Conservation (phyloP, 2,113 vertebrate genomes). For the Lucifuga dentata region DNA sequence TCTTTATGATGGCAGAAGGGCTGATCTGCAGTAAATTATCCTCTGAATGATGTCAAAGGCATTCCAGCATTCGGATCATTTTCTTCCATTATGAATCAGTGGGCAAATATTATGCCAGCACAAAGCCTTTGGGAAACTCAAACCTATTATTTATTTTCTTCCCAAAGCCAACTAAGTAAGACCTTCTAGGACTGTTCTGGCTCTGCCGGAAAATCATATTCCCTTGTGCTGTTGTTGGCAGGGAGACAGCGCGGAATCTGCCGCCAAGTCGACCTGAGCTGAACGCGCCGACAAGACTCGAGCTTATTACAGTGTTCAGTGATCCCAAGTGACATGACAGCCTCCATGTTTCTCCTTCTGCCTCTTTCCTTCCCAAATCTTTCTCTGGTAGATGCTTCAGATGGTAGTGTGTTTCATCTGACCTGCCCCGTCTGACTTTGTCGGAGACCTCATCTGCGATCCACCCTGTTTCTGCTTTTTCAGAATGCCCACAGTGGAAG, state of each 20-base stretch:
- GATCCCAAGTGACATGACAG: conserved; percentile 71
- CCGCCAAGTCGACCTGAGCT: conserved; percentile 56
- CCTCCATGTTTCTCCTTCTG: conserved; percentile 31
- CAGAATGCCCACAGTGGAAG: too few relatives aligned
- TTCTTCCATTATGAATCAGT: conserved; percentile 56
- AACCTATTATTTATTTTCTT: conserved; percentile 48
- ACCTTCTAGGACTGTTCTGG: conserved; percentile 60
- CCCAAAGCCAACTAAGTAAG: conserved; percentile 57
- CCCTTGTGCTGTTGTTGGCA: conserved; percentile 67
- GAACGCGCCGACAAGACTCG: conserved; percentile 62
- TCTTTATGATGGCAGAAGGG: too few relatives aligned
- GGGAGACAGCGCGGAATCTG: conserved; percentile 47
- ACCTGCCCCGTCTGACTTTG: too few relatives aligned
- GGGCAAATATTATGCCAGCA: conserved; percentile 54
- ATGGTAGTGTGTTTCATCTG: too few relatives aligned
- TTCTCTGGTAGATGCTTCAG: conserved; percentile 28
- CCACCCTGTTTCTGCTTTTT: too few relatives aligned
- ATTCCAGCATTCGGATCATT: conserved; percentile 36
- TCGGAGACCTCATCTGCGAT: too few relatives aligned
- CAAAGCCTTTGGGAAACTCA: conserved; percentile 51
- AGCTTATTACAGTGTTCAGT: conserved; percentile 78
- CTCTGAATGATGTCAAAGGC: conserved; percentile 30
- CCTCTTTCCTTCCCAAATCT: conserved; percentile 26
- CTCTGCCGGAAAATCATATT: conserved; percentile 55
- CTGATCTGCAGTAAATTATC: conserved; percentile 31